Conservation (phyloP, 2,888 invertebrate genomes). For the Ctenicera cuprea region DNA sequence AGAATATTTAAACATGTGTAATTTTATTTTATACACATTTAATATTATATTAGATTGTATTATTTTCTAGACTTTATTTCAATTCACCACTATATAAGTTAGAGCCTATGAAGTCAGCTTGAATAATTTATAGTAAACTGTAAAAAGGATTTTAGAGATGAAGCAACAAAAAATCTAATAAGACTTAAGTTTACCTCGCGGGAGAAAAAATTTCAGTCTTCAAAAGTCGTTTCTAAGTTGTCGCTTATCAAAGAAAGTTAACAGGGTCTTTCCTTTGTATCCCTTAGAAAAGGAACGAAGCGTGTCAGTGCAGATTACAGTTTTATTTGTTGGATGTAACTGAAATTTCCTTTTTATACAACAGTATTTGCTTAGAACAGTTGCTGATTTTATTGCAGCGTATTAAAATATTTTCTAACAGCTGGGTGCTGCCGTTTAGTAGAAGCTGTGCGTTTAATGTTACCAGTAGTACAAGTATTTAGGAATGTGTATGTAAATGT, state of each 20-base stretch:
- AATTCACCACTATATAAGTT: too few relatives aligned
- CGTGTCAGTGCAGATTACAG: conserved; percentile 44
- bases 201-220: conserved; percentile 30
- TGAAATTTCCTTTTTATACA: conserved; percentile 36
- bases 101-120: too few relatives aligned
- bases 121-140: too few relatives aligned
- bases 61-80: too few relatives aligned
- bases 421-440: background rate
- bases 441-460: too few relatives aligned
- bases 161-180: conserved; percentile 8
- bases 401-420: conserved; percentile 8
- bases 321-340: conserved; percentile 46
- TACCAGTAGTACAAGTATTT: background rate
- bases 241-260: conserved; percentile 49
- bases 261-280: conserved; percentile 46
- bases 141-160: background rate
- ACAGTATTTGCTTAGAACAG: conserved; percentile 21
- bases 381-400: conserved; percentile 14
- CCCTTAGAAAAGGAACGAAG: conserved; percentile 43
- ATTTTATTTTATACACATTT: too few relatives aligned
- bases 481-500: conserved; percentile 7
- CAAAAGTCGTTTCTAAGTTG: conserved; percentile 38
- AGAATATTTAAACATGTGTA: too few relatives aligned
- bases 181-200: conserved; percentile 3
- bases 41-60: too few relatives aligned